Evolutionary conservation across 2,888 invertebrate species (phyloP), one percentile per base, ranked within the genome.

Genomic region (Tillus elongatus): DNA sequence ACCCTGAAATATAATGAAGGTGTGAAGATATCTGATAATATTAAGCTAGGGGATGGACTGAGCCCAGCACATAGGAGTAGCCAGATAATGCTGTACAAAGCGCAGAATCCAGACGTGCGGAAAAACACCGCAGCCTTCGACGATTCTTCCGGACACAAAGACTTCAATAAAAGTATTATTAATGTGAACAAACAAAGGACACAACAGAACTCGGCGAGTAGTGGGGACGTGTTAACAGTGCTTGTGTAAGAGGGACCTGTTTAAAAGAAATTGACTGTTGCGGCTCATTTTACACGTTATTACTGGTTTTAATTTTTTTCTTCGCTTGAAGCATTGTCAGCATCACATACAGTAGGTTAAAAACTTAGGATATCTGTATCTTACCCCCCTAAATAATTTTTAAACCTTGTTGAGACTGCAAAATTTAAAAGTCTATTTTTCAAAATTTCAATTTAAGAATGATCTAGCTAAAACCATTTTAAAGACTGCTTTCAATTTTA

Each of bases 71-170:
- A 74, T 53, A 65, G 74, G 29, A 72, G 70, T 55, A 75, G 73
- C 43, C 74, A 77, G 54, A 77, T 82, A 50, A 68, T 80, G 63
- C 70, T 86, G 44, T 86, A 84, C 67, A 88, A 89, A 68, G 82
- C 87, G 43, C 86, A 85, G 60, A 85, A 86, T 64, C 78, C 82
- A 34, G 87, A 87, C 62, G 82, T 85, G 63, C 75, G 83, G 54
- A 87, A 87, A 68, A 86, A 85, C 65, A 86, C 85, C 35, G 82
- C 82, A 42, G 72, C 75, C 3, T 68, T 68, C 44, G 69, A 68
- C 52, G 75, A 76, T 62, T 63, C 64, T 10, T 64, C 67, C 30
- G 64, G 73, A 19, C 74, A 75, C 44, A 83, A 84, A 71, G 82
- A 83, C 71, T 80, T 83, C 60, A 80, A 77, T 53, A 83, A 82